A percentile compares a stretch with the other conserved stretches of the same genome.
These are phyloP conservation scores for Scalopus aquaticus DNA, from an alignment of 2,113 vertebrate species.

Conservation along the genomic window DNA sequence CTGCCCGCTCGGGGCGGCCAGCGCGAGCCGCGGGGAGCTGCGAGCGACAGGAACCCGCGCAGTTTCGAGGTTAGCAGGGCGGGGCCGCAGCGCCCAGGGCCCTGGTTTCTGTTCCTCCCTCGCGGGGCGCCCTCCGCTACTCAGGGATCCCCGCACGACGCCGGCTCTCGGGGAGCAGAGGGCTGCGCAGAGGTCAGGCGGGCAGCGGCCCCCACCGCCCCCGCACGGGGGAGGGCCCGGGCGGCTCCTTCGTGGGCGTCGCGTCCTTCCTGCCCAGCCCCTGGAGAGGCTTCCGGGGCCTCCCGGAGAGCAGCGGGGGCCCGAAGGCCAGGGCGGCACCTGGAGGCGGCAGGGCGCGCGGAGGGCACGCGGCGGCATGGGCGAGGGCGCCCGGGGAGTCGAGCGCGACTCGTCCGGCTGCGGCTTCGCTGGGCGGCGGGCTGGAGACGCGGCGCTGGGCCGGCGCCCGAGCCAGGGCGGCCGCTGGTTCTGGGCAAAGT, in stretches of 20 bases:
- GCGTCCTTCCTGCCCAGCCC: background rate
- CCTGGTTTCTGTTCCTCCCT: conserved; percentile 60
- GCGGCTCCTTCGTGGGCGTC: background rate
- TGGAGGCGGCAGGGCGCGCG: background rate
- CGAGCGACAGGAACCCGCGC: background rate
- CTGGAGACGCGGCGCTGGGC: too few relatives aligned
- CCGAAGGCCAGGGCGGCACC: background rate
- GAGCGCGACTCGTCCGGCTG: too few relatives aligned
- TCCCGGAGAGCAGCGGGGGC: background rate
- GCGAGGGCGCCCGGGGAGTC: too few relatives aligned
- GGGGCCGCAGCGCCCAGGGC: background rate
- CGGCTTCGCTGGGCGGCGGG: too few relatives aligned
- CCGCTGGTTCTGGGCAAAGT: too few relatives aligned
- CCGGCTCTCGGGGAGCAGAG: background rate
- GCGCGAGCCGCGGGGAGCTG: too few relatives aligned
- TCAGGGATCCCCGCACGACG: background rate
- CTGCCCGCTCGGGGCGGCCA: too few relatives aligned
- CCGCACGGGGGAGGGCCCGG: too few relatives aligned
- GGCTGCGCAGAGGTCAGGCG: background rate
- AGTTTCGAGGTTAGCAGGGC: conserved; percentile 47
- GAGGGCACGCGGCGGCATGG: too few relatives aligned
- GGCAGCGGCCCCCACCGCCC: too few relatives aligned
- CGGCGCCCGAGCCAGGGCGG: too few relatives aligned
- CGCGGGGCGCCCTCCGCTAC: background rate
- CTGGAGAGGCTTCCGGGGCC: background rate